These are phyloP conservation scores for Cerceris ruficornis DNA, from an alignment of 2,888 invertebrate genomes.

Conservation along the genomic window DNA sequence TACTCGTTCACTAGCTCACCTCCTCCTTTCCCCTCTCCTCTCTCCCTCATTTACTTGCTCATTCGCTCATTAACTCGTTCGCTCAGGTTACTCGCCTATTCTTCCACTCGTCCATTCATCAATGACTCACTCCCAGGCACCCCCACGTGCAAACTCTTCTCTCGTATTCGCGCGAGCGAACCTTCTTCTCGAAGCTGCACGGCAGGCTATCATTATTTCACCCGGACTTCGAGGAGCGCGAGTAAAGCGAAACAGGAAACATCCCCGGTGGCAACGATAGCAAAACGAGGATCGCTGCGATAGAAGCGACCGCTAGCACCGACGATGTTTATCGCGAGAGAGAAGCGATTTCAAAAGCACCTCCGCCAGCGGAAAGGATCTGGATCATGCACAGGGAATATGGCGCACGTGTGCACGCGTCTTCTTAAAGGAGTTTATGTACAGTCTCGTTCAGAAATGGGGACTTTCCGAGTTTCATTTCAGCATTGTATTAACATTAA, in stretches of 20 bases:
- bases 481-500: too few relatives aligned
- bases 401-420: constrained; percentile 1
- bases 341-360: constrained; percentile 10
- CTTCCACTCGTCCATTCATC: too few relatives aligned
- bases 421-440: neutral
- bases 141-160: too few relatives aligned
- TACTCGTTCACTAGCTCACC: too few relatives aligned
- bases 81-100: too few relatives aligned
- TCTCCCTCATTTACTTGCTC: too few relatives aligned
- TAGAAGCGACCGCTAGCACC: constrained; percentile 7
- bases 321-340: constrained; percentile 22
- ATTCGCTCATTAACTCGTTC: too few relatives aligned
- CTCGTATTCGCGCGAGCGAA: constrained; percentile 7
- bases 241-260: constrained; percentile 19
- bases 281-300: constrained; percentile 7
- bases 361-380: constrained; percentile 18
- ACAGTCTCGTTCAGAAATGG: too few relatives aligned
- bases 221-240: neutral
- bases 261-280: neutral
- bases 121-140: too few relatives aligned
- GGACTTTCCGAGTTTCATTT: too few relatives aligned
- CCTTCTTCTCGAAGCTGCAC: constrained; percentile 26
- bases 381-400: neutral
- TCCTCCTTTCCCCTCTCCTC: too few relatives aligned
- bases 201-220: constrained; percentile 43